Base-by-base conservation (phyloP, 2,113 vertebrate genomes). In the Cyprinus carpio region DNA sequence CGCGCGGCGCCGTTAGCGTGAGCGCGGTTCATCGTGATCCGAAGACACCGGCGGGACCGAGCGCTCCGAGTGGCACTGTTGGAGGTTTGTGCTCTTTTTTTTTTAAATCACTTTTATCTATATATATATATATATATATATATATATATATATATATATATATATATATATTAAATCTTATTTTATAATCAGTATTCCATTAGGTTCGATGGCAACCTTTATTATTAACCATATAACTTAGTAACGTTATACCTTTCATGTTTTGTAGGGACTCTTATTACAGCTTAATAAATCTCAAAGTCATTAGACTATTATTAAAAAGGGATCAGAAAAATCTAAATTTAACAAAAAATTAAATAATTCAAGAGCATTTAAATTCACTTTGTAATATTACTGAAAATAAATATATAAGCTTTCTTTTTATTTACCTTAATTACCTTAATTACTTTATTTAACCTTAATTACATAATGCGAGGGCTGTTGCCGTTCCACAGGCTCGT, bases 61-160 rank as follows among this genome's bases (percentile, higher is more conserved):
- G 49, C 69, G 9, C 20, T 43, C 10, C 37, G 13, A 15, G 15
- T 7, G 15, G n/a, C n/a, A 46, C 9, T 31, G 2, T 10, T 34
- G 20, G 54, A 79, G 76, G 76, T 79, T 79, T 79, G 76, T 60
- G 18, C 67, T 67, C n/a, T n/a, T 60, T 60, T n/a, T 49, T 60
- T 34, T 34, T 0, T 34, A 34, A 10, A 3, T n/a, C 9, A n/a
- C 9, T n/a, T 3, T n/a, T 34, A 58, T n/a, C n/a, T n/a, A n/a
- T n/a, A n/a, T n/a, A n/a, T n/a, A n/a, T n/a, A n/a, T n/a, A n/a
- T n/a, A n/a, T n/a, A n/a, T n/a, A n/a, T n/a, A n/a, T n/a, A n/a
- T n/a, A n/a, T n/a, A n/a, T n/a, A n/a, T n/a, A n/a, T n/a, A n/a
- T n/a, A n/a, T n/a, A n/a, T n/a, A n/a, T n/a, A n/a, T n/a, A n/a